Conservation (phyloP, 2,888 invertebrate genomes). For the Ecdyonurus torrentis region DNA sequence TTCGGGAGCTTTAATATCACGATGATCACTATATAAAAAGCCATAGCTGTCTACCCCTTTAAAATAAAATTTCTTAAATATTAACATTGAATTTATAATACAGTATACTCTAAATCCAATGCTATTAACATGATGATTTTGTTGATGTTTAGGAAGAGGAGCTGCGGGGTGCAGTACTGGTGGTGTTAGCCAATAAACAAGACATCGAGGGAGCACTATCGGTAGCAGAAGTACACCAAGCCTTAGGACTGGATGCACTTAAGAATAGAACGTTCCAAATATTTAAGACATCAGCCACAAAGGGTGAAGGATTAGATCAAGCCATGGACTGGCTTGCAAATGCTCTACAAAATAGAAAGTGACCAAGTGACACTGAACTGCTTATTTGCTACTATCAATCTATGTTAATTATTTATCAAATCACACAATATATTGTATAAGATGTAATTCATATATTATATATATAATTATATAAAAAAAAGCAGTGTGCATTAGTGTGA, state of each 20-base stretch:
- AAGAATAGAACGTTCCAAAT: slow-evolving; percentile 98
- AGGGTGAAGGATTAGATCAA: slow-evolving; percentile 94
- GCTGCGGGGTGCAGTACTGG: slow-evolving; percentile 83
- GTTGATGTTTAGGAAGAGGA: slow-evolving; percentile 74
- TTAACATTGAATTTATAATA: too few relatives aligned
- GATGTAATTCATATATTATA: too few relatives aligned
- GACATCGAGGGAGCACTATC: slow-evolving; percentile 97
- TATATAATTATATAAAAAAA: too few relatives aligned
- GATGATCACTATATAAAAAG: too few relatives aligned
- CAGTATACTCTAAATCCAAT: too few relatives aligned
- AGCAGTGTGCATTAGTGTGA: too few relatives aligned
- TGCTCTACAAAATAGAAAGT: slow-evolving; percentile 78
- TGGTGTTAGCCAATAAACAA: slow-evolving; percentile 97
- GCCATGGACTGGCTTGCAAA: slow-evolving; percentile 99
- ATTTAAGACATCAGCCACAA: slow-evolving; percentile 96
- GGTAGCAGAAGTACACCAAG: slow-evolving; percentile 92
- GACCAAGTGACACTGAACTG: slow-evolving; percentile 27
- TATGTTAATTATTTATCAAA: not conserved
- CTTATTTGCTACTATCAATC: not conserved
- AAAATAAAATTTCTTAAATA: too few relatives aligned
- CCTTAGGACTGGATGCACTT: slow-evolving; percentile 82
- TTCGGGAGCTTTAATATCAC: too few relatives aligned
- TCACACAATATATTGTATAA: too few relatives aligned
- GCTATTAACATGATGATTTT: too few relatives aligned
- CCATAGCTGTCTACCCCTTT: too few relatives aligned